These are phyloP conservation scores for Capreolus pygargus DNA, from an alignment of 2,113 vertebrate genomes.

Conservation along the genomic window DNA sequence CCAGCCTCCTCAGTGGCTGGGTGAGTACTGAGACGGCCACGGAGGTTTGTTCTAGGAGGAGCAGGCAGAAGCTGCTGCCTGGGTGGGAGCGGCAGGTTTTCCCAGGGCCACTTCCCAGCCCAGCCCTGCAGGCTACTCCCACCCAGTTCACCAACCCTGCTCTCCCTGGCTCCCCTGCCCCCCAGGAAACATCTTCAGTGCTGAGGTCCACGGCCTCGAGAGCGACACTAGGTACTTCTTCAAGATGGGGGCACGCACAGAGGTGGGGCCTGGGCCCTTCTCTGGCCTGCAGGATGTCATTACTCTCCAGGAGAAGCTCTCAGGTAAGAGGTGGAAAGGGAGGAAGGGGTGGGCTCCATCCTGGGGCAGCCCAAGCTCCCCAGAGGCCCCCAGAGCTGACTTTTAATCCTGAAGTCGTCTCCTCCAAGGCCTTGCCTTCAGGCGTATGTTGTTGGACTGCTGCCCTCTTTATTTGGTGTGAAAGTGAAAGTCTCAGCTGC, in stretches of 20 bases:
- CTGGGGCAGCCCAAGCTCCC: background rate
- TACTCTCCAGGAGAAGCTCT: constrained; percentile 84
- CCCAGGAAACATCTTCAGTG: constrained; percentile 91
- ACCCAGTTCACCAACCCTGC: background rate
- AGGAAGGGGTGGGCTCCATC: background rate
- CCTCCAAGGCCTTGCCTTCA: background rate
- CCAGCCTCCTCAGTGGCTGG: background rate
- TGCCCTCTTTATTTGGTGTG: background rate
- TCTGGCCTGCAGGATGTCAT: constrained; percentile 91
- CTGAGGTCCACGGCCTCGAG: constrained; percentile 89
- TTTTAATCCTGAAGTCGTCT: background rate
- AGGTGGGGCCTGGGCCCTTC: constrained; percentile 92
- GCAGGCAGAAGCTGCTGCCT: background rate
- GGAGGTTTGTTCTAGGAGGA: background rate
- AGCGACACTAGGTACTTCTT: constrained; percentile 93
- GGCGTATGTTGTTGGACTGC: background rate
- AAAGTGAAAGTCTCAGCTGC: background rate
- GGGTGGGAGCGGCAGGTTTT: background rate
- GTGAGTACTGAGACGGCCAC: background rate
- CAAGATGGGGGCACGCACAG: constrained; percentile 93
- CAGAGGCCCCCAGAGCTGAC: background rate
- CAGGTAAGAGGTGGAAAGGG: constrained; percentile 74
- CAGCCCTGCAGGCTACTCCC: background rate
- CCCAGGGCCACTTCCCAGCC: background rate
- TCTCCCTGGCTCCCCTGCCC: constrained; percentile 3